Base-by-base conservation (phyloP, 2,888 invertebrate genomes). In the Ommatoiulus sabulosus region DNA sequence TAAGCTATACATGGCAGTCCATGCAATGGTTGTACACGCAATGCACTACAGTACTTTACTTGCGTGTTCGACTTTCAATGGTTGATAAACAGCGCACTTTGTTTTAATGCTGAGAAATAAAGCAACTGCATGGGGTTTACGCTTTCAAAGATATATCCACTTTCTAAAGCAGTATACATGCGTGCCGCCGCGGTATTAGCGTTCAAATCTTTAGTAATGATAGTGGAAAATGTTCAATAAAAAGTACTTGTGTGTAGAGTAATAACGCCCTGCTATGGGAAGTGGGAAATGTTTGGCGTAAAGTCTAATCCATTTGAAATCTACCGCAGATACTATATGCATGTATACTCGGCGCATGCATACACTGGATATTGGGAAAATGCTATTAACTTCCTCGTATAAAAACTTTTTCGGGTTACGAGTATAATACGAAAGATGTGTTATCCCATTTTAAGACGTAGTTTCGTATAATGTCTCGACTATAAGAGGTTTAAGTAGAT, bases 161-260 rank as follows among this genome's bases (percentile, higher is more conserved):
- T 63, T 63, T 4, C 15, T 20, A 63, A 63, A 63, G n/a, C 20
- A 63, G n/a, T n/a, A n/a, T n/a, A n/a, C n/a, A 63, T 63, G 0
- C 72, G 24, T 24, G 72, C 72, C 24, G 24, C 20, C 24, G 72
- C 72, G 72, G 24, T 72, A 63, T 72, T 20, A 20, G 72, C 72
- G 20, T 72, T 17, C 20, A 72, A 72, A 72, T 72, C 72, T 72
- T 72, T 72, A 20, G 10, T 72, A 72, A 72, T 72, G 72, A 72
- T 72, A 24, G 72, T 72, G 72, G n/a, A 63, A 72, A 72, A 72
- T 72, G 24, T 72, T 72, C 72, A 72, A 72, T 72, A 72, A 72
- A 72, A 72, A 20, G 63, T 72, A 24, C 72, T 72, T 24, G 8
- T 72, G 10, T 72, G 10, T 24, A 8, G 8, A 20, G 24, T 72